Percentiles rank a stretch among this genome's conserved stretches.
Conservation (phyloP, 1,140 invertebrate species). For the Nasonia longicornis region DNA sequence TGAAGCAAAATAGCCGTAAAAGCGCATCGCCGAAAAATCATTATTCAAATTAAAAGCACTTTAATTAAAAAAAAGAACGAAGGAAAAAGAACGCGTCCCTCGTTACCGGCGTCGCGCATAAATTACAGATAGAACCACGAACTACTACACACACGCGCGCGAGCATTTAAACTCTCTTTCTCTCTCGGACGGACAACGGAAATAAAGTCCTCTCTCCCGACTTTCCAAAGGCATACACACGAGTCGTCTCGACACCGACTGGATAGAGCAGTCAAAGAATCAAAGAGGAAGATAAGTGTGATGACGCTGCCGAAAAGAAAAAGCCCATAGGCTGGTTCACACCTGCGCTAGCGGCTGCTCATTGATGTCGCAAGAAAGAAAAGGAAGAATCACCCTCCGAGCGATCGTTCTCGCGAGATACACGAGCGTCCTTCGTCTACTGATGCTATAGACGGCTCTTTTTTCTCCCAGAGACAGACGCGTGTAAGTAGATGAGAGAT, state of each 20-base stretch:
- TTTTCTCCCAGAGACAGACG: not conserved
- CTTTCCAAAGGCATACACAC: not conserved
- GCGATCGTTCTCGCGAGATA: conserved; percentile 6
- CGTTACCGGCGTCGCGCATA: not conserved
- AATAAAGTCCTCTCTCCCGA: not conserved
- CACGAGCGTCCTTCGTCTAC: not conserved
- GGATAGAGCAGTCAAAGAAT: conserved; percentile 23
- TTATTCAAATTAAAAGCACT: conserved; percentile 13
- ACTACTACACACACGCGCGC: not conserved
- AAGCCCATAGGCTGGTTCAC: conserved; percentile 27
- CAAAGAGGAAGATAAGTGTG: conserved; percentile 33
- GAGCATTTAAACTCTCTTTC: not conserved
- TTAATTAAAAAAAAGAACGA: conserved; percentile 22
- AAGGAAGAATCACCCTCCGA: conserved; percentile 16
- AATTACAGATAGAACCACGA: conserved; percentile 9
- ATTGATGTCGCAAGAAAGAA: conserved; percentile 13
- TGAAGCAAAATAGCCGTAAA: not conserved
- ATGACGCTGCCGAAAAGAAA: conserved; percentile 31
- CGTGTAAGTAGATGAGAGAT: conserved; percentile 27
- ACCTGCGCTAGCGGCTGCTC: conserved; percentile 18
- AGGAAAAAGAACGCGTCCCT: not conserved
- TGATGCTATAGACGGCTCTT: not conserved
- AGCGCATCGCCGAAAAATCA: not conserved
- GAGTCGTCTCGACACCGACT: not conserved
- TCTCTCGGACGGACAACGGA: not conserved